Evolutionary conservation across 2,797 vertebrate genomes (phyloP).

Genomic region (Catostomus latipinnis): DNA sequence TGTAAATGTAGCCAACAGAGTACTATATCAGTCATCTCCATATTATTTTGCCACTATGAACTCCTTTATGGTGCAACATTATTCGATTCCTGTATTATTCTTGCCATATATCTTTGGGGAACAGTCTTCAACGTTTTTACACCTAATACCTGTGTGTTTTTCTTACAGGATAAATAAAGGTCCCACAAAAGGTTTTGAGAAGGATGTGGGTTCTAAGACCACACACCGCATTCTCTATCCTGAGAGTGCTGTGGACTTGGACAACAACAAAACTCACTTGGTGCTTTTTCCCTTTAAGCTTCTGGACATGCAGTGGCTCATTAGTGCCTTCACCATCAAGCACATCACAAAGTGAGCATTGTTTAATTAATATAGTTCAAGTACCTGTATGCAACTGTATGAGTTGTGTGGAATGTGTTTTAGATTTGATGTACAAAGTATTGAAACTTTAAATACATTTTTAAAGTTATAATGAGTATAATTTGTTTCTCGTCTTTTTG

Average conservation of each 20-base stretch:
- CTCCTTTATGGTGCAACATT: not conserved
- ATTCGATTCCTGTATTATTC: not conserved
- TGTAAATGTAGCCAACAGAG: too few relatives aligned
- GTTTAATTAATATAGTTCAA: too few relatives aligned
- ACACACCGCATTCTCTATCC: conserved; percentile 55
- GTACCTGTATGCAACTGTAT: too few relatives aligned
- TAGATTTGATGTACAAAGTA: too few relatives aligned
- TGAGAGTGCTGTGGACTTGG: conserved; percentile 50
- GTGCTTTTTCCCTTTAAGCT: conserved; percentile 52
- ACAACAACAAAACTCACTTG: conserved; percentile 46
- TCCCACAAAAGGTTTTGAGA: conserved; percentile 45
- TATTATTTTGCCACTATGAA: too few relatives aligned
- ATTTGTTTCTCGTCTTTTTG: conserved; percentile 45
- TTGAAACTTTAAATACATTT: not conserved
- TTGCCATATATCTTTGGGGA: not conserved
- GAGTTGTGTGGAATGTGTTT: too few relatives aligned
- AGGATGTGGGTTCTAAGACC: conserved; percentile 47
- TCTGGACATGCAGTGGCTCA: conserved; percentile 89
- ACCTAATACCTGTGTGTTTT: not conserved
- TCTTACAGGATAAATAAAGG: conserved; percentile 53
- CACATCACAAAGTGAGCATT: not conserved
- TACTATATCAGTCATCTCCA: too few relatives aligned
- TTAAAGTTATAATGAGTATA: not conserved
- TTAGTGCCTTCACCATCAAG: conserved; percentile 86
- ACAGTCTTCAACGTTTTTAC: not conserved